Evolutionary conservation across 2,888 invertebrate genomes (phyloP).

Genomic region (Epirrhoe alternata): DNA sequence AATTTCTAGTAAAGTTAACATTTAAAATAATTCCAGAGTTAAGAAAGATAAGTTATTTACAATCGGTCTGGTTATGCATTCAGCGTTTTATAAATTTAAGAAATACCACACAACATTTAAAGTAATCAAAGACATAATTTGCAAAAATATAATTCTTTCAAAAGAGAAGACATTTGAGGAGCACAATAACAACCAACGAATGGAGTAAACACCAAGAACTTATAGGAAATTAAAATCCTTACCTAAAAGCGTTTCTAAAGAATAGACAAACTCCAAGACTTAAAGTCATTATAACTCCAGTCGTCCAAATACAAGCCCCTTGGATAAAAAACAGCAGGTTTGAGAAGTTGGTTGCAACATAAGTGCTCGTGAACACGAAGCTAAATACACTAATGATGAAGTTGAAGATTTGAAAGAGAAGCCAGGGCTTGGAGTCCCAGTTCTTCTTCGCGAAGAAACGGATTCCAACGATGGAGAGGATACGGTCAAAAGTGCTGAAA

Average conservation of each 20-base stretch:
- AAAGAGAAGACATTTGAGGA: too few species aligned
- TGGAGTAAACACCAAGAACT: too few species aligned
- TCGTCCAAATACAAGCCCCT: slow-evolving; percentile 76
- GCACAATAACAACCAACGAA: too few species aligned
- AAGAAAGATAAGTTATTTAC: too few species aligned
- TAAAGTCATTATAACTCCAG: slow-evolving; percentile 72
- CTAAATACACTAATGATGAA: slow-evolving; percentile 62
- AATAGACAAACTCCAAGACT: slow-evolving; percentile 65
- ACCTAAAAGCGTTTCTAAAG: slow-evolving; percentile 63
- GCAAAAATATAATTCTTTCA: too few species aligned
- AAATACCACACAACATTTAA: too few species aligned
- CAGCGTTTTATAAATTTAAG: too few species aligned
- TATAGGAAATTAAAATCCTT: not conserved
- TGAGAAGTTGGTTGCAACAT: slow-evolving; percentile 56
- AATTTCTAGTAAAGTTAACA: too few species aligned
- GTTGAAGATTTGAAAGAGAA: slow-evolving; percentile 64
- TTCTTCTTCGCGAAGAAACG: slow-evolving; percentile 63
- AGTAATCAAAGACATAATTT: too few species aligned
- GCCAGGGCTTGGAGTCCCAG: slow-evolving; percentile 63
- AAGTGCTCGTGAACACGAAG: slow-evolving; percentile 68
- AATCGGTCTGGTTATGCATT: too few species aligned
- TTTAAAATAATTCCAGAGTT: too few species aligned
- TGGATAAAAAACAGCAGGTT: slow-evolving; percentile 67
- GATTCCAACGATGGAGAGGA: slow-evolving; percentile 68
- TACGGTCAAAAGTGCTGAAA: slow-evolving; percentile 59